These are phyloP conservation scores for Agrypnia vestita DNA, from an alignment of 1,140 invertebrate species.

Conservation along the genomic window DNA sequence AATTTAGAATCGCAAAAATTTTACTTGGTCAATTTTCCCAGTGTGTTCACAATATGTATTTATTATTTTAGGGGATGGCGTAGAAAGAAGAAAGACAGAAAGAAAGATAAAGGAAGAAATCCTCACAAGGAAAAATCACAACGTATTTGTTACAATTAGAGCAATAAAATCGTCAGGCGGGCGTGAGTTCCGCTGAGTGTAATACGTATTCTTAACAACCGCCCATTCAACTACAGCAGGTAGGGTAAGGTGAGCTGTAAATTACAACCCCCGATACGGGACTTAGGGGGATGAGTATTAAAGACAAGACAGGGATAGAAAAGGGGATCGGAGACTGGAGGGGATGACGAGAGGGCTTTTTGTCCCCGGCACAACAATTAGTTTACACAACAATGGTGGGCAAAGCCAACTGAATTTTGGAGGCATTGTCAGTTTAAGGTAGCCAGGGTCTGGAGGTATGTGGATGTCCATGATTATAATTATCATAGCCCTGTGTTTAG, in stretches of 20 bases:
- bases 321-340: background rate
- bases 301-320: slow-evolving; percentile 5
- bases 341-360: slow-evolving; percentile 12
- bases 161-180: slow-evolving; percentile 11
- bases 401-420: slow-evolving; percentile 8
- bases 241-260: slow-evolving; percentile 55
- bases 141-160: slow-evolving; percentile 8
- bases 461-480: slow-evolving; percentile 10
- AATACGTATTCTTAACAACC: slow-evolving; percentile 35
- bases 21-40: too few relatives aligned
- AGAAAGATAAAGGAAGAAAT: too few relatives aligned
- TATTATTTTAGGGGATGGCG: too few relatives aligned
- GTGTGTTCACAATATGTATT: too few relatives aligned
- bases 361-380: slow-evolving; percentile 37
- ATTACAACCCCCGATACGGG: slow-evolving; percentile 51
- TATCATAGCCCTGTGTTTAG: background rate
- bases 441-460: slow-evolving; percentile 21
- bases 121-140: too few relatives aligned
- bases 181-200: slow-evolving; percentile 9
- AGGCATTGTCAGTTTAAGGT: slow-evolving; percentile 21
- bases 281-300: slow-evolving; percentile 9
- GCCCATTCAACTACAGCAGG: slow-evolving; percentile 38
- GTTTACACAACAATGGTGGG: slow-evolving; percentile 39
- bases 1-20: too few relatives aligned
- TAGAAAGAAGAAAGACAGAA: too few relatives aligned